A percentile compares a stretch with the other conserved stretches of the same genome.
phyloP scores from a whole-genome alignment of 2,888 invertebrate species.

The Parnassius smintheus region DNA sequence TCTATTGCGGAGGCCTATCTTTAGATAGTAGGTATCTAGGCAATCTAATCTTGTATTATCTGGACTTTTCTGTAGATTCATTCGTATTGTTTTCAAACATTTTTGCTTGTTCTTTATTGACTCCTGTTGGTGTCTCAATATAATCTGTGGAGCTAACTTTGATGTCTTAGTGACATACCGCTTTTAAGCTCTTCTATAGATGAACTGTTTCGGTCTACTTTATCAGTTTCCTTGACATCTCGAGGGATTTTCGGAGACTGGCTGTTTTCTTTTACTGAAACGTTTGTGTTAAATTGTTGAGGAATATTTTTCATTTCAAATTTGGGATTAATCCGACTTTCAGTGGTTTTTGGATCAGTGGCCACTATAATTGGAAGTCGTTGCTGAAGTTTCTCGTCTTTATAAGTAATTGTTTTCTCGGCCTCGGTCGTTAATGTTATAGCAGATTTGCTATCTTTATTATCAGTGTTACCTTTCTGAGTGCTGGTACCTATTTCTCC shows the following conservation, averaged over 20 bases:
- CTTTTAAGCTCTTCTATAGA: background rate
- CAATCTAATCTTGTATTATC: too few species aligned
- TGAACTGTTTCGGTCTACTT: background rate
- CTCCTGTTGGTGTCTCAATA: background rate
- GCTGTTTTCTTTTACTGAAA: background rate
- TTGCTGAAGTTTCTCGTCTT: conserved; percentile 2
- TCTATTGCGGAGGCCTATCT: too few species aligned
- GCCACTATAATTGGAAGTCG: conserved; percentile 19
- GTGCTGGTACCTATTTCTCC: background rate
- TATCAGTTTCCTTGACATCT: background rate
- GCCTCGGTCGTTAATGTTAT: conserved; percentile 17
- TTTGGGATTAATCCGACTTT: conserved; percentile 7
- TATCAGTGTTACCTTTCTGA: background rate
- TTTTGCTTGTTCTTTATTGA: background rate
- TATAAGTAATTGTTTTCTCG: background rate
- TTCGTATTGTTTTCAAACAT: background rate
- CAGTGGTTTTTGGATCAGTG: conserved; percentile 20
- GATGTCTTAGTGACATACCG: background rate
- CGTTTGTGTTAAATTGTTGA: background rate
- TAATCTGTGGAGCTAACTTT: background rate
- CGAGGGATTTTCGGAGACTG: conserved; percentile 4
- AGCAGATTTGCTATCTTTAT: background rate
- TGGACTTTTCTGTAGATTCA: conserved; percentile 2
- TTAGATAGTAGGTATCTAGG: too few species aligned
- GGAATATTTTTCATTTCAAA: background rate